Evolutionary conservation across 2,113 vertebrate species (phyloP).

Genomic region (Oryzias melastigma): DNA sequence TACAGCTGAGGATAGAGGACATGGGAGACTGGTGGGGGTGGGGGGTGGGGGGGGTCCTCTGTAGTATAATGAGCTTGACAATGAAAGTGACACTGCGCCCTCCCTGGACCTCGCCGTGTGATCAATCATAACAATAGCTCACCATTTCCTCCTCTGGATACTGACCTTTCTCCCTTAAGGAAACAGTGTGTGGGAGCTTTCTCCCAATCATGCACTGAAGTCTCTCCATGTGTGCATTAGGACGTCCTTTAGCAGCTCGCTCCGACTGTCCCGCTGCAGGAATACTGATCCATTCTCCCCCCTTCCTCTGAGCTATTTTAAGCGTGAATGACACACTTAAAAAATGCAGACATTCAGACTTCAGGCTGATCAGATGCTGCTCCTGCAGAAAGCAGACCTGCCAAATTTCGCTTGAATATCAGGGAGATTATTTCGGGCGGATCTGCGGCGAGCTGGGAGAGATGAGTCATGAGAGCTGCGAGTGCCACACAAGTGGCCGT

Average conservation of each 20-base stretch:
- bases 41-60: constrained; percentile 53
- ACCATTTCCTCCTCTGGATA: constrained; percentile 69
- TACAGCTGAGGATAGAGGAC: constrained; percentile 53
- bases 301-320: constrained; percentile 29
- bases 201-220: constrained; percentile 55
- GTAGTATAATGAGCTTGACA: constrained; percentile 75
- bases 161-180: constrained; percentile 73
- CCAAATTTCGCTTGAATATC: constrained; percentile 42
- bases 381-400: constrained; percentile 33
- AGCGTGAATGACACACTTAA: constrained; percentile 16
- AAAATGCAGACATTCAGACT: constrained; percentile 37
- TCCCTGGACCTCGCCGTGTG: constrained; percentile 68
- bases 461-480: too few relatives aligned
- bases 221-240: constrained; percentile 30
- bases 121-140: constrained; percentile 76
- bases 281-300: constrained; percentile 17
- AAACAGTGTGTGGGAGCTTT: constrained; percentile 38
- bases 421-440: constrained; percentile 16
- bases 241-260: constrained; percentile 43
- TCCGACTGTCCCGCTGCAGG: constrained; percentile 9
- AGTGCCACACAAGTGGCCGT: too few relatives aligned
- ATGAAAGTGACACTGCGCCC: constrained; percentile 74
- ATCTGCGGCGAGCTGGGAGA: too few relatives aligned
- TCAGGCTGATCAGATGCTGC: constrained; percentile 36
- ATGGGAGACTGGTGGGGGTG: constrained; percentile 30